Base-by-base conservation (phyloP, 2,888 invertebrate species). In the Lithophane semibrunnea region DNA sequence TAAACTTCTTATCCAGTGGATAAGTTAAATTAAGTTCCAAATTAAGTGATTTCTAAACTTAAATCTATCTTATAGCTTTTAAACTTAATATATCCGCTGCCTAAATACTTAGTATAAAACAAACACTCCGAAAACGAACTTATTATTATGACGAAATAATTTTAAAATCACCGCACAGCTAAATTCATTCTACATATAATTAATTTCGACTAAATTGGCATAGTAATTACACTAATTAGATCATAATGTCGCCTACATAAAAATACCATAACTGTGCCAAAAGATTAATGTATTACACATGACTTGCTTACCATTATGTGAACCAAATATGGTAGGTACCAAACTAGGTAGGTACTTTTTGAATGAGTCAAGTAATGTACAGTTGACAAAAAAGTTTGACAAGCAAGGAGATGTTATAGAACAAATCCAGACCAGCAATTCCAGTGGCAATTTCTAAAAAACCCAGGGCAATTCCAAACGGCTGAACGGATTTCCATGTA, bases 311-410 rank as follows among this genome's bases (percentile, higher is more conserved):
- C 71, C 73, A 78, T 83, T 82, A 84, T 60, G 66, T 69, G 44
- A 66, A 64, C 77, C 80, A 69, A 74, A 83, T 80, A 86, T 64
- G 79, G 85, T 60, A 68, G 79, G 85, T 60, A 68, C 13, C 29
- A 24, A 76, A 66, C 29, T 29, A 29, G 29, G 76, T 29, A 29
- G 29, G 76, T 47, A 77, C 44, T 73, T 85, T 75, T 80, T 72
- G 72, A 82, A 81, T 82, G 81, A 86, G 69, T 80, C 74, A 73
- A 18, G 29, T 58, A 18, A 58, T 12, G 37, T 68, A 80, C 52
- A 65, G 21, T 47, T n/a, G 0, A 60, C 9, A 66, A 65, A 78
- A 78, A 5, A 21, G 8, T 18, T 52, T 29, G 9, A 10, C 21
- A 10, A 10, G 1, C 42, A 52, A 37, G 13, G 3, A 21, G 8